A percentile compares a stretch with the other conserved stretches of the same genome.
These are phyloP conservation scores for Epizoanthus ramosus DNA, from an alignment of 92 coral and sea anemone species.

Conservation along the genomic window DNA sequence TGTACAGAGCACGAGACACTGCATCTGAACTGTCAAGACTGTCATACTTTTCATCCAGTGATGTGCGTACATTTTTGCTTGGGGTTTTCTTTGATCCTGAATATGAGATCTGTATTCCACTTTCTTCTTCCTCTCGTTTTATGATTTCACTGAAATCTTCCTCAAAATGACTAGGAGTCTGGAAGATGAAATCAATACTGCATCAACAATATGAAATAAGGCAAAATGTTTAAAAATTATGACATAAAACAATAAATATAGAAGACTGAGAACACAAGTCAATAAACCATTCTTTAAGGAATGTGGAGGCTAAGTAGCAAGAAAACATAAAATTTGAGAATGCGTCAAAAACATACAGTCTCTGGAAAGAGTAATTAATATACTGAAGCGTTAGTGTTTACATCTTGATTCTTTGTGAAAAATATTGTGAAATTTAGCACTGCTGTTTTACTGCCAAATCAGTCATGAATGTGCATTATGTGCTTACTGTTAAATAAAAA, in stretches of 20 bases:
- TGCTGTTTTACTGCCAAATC: too few relatives aligned
- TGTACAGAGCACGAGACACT: conserved; percentile 31
- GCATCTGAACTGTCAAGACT: conserved; percentile 46
- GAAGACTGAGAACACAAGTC: not conserved
- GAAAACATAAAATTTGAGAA: too few relatives aligned
- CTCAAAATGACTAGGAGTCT: conserved; percentile 90
- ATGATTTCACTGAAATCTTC: conserved; percentile 95
- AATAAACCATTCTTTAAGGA: too few relatives aligned
- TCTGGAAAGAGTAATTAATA: too few relatives aligned
- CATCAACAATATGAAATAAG: not conserved
- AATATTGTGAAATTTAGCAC: too few relatives aligned
- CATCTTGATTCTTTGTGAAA: too few relatives aligned
- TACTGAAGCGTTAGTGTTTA: too few relatives aligned
- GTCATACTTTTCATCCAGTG: conserved; percentile 75
- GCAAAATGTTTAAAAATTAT: too few relatives aligned
- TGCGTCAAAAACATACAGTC: too few relatives aligned
- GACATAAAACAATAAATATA: not conserved
- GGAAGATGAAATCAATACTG: not conserved
- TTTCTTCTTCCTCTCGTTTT: conserved; percentile 89
- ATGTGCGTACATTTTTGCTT: conserved; percentile 71
- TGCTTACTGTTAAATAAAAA: too few relatives aligned
- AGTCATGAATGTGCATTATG: too few relatives aligned
- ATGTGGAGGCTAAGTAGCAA: too few relatives aligned
- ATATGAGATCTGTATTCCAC: conserved; percentile 74
- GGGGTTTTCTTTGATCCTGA: conserved; percentile 57